Evolutionary conservation across 2,797 vertebrate genomes (phyloP), one percentile per base, ranked within the genome.

Genomic region (Ctenopoma kingsleyae): DNA sequence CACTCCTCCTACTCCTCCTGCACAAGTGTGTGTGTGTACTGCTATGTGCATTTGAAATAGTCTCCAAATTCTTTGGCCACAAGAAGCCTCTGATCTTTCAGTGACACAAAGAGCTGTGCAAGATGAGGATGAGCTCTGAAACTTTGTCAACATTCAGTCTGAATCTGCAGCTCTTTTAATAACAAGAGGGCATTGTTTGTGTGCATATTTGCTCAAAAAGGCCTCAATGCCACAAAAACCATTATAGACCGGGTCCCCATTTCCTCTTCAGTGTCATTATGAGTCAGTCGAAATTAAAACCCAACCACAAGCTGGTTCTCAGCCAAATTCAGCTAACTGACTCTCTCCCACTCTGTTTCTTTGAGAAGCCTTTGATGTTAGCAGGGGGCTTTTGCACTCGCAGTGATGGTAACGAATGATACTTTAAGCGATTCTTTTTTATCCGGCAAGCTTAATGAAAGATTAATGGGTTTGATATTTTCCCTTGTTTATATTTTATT

Each of bases 371-470:
- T 99, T 99, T 99, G 97, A 99, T 97, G 97, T 96, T 95, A 91
- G 98, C 97, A 90, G 97, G 97, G 97, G 94, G 96, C 94, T 94
- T 95, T 90, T 95, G 92, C 90, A 94, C 96, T 97, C 88, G 90
- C 93, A 94, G 93, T 95, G 95, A 95, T 93, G 94, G 95, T 95
- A 95, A 95, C 95, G 95, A 97, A 96, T 92, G 96, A 96, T 96
- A 96, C 96, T 97, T 96, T 96, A 97, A 98, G 96, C 90, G 95
- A 96, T 97, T 98, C 95, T 97, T 98, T 99, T 99, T 98, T 97
- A 99, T 99, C 97, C 95, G 90, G 95, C 95, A 91, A 96, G 95
- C 96, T 95, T 98, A 97, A 98, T 99, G 96, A 98, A 98, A 98
- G 97, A 98, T 99, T 98, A 98, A 99, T 98, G 95, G 95, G 95